Percentiles rank a stretch among this genome's conserved stretches.
Evolutionary conservation across 2,797 vertebrate genomes (phyloP).

Genomic region (Lacerta viridis): DNA sequence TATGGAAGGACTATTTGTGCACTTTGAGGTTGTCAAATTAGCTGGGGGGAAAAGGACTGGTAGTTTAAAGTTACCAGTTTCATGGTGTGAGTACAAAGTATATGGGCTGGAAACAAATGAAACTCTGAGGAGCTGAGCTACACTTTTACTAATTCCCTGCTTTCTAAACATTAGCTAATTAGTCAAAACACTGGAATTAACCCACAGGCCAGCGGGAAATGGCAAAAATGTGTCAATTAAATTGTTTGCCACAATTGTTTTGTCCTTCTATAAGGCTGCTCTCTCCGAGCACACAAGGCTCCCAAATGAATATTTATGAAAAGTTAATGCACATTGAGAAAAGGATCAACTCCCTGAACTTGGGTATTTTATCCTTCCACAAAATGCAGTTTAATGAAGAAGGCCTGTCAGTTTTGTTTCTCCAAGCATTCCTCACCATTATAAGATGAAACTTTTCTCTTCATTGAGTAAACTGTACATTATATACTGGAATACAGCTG

Average conservation of each 20-base stretch:
- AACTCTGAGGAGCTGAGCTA: neutral
- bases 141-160: constrained; percentile 17
- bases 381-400: constrained; percentile 24
- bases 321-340: neutral
- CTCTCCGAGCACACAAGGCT: neutral
- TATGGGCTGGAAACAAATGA: neutral
- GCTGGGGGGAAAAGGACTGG: neutral
- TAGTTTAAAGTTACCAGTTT: neutral
- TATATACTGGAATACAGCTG: neutral
- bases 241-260: constrained; percentile 19
- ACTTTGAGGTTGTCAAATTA: neutral
- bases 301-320: constrained; percentile 38
- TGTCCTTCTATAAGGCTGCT: constrained; percentile 12
- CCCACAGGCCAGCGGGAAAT: neutral
- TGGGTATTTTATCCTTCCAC: neutral
- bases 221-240: neutral
- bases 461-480: constrained; percentile 3
- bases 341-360: constrained; percentile 23
- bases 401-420: constrained; percentile 20
- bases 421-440: constrained; percentile 12
- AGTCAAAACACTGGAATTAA: constrained; percentile 15
- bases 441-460: constrained; percentile 32
- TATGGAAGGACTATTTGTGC: neutral
- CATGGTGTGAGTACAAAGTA: neutral
- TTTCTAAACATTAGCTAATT: constrained; percentile 21